Percentiles rank a stretch among this genome's conserved stretches.
phyloP scores from a whole-genome alignment of 1,140 invertebrate genomes.

The Brachionus rotundiformis region DNA sequence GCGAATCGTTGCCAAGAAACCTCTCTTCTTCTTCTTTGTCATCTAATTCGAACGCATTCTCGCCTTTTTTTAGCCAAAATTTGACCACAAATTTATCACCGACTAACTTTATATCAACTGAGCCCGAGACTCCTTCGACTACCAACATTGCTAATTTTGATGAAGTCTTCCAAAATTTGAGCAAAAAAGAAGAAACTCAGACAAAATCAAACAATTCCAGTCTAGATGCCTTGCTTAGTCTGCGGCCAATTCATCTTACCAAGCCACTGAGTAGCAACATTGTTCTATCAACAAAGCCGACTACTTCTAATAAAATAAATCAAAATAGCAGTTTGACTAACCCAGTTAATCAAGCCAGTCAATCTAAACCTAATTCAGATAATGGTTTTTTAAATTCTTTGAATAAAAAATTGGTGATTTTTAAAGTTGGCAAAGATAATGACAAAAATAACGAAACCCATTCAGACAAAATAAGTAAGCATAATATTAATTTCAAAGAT shows the following conservation, averaged over 20 bases:
- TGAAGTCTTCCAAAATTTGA: conserved; percentile 13
- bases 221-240: neutral
- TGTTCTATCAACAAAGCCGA: no score
- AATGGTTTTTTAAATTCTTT: conserved; percentile 30
- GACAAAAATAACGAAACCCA: neutral
- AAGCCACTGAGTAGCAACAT: neutral
- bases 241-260: neutral
- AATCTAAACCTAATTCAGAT: neutral
- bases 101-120: conserved; percentile 27
- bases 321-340: neutral
- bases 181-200: neutral
- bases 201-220: neutral
- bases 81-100: neutral
- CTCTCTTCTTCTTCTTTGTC: conserved; percentile 36
- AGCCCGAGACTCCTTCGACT: neutral
- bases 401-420: conserved; percentile 39
- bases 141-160: conserved; percentile 10
- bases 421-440: conserved; percentile 18
- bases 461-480: neutral
- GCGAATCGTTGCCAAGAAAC: conserved; percentile 9
- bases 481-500: no score
- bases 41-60: conserved; percentile 4
- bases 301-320: neutral
- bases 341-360: no score
- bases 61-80: neutral